Evolutionary conservation across 2,113 vertebrate genomes (phyloP).

Genomic region (Cyanoramphus novaezelandiae): DNA sequence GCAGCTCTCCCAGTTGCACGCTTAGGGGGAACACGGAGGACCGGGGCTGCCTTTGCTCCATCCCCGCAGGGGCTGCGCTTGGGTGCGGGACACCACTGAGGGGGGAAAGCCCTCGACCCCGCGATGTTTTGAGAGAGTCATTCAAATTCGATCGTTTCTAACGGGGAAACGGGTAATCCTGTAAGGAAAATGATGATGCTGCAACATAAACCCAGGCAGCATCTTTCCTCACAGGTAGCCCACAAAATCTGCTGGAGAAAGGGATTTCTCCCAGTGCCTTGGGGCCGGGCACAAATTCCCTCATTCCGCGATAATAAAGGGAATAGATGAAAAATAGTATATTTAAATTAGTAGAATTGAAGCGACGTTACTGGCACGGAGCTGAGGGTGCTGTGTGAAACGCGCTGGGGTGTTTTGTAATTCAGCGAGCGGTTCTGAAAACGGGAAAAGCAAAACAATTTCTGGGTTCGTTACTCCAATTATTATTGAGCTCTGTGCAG

Average conservation of each 20-base stretch:
- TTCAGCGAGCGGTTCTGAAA: rapidly evolving
- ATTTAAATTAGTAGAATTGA: background rate
- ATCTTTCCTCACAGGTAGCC: background rate
- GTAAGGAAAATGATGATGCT: rapidly evolving
- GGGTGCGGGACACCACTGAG: background rate
- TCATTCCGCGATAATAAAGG: rapidly evolving
- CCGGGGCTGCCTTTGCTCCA: background rate
- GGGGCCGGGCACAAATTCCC: too few species aligned
- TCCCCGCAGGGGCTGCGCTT: background rate
- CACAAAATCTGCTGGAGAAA: background rate
- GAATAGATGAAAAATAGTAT: rapidly evolving
- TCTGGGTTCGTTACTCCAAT: background rate
- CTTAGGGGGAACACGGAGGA: too few species aligned
- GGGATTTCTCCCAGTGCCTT: background rate
- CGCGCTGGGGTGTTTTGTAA: rapidly evolving
- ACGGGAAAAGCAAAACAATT: background rate
- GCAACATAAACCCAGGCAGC: background rate
- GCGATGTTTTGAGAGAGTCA: rapidly evolving
- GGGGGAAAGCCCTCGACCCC: background rate
- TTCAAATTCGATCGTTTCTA: background rate
- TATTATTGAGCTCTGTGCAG: background rate
- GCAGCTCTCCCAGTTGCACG: background rate
- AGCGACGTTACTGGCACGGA: rapidly evolving
- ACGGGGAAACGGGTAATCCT: background rate
- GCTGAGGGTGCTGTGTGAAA: background rate